Base-by-base conservation (phyloP, 1,140 invertebrate genomes). In the Physella acuta region DNA sequence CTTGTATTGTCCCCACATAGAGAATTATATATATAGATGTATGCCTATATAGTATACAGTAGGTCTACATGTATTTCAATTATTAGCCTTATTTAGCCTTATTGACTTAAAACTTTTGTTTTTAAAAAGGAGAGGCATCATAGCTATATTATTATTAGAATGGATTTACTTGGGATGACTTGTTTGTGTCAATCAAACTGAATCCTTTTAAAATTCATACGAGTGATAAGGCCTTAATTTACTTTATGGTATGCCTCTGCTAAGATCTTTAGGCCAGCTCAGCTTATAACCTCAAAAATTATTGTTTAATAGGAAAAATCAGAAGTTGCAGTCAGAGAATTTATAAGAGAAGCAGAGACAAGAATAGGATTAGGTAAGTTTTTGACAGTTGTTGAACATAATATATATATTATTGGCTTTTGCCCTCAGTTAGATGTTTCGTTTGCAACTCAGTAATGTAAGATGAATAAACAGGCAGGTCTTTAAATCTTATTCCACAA, bases 321-420 rank as follows among this genome's bases (percentile, higher is more conserved):
- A 30, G 39, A 51, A 16, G 62, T 33, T 11, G 53, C 31, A 53
- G 33, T 65, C 11, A 53, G 36, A n/a, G 62, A 65, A 34, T 33
- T 33, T 34, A 65, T 65, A 16, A 65, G 36, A 53, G 62, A 65
- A 26, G 62, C 62, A 36, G 62, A 65, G 44, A 65, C 49, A 65
- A 65, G 62, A 53, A 52, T 65, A 2, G 62, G 62, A n/a, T 34
- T 65, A 3, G 62, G 62, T 65, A 30, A 65, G 62, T 33, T 52
- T 16, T 14, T 16, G 16, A n/a, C n/a, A n/a, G n/a, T n/a, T n/a
- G n/a, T n/a, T n/a, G n/a, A n/a, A n/a, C n/a, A n/a, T n/a, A n/a
- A n/a, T n/a, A n/a, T n/a, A n/a, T n/a, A n/a, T n/a, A n/a, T n/a
- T n/a, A n/a, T n/a, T n/a, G n/a, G n/a, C n/a, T n/a, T n/a, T n/a